Conservation (phyloP, 2,113 vertebrate genomes). For the Bubalus kerabau region DNA sequence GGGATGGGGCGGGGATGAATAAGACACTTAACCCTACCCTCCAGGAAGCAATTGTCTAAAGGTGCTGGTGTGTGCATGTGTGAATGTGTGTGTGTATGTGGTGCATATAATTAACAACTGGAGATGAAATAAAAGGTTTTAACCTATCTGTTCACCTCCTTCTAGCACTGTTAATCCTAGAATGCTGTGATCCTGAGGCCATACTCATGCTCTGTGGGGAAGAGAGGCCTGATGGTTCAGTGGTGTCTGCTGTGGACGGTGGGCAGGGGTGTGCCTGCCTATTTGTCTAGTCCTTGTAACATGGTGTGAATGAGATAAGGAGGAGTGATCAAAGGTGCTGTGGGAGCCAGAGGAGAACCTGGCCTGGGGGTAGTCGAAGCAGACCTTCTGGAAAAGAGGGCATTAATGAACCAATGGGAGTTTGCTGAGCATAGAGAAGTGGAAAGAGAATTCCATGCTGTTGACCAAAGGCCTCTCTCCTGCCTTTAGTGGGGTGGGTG, state of each 20-base stretch:
- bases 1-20: neutral
- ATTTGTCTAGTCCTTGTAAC: neutral
- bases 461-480: neutral
- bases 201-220: neutral
- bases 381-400: neutral
- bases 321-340: no score
- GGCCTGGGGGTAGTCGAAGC: neutral
- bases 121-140: neutral
- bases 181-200: neutral
- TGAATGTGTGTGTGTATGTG: neutral
- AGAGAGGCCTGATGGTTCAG: accelerated
- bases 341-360: neutral
- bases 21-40: neutral
- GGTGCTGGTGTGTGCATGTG: neutral
- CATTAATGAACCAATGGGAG: neutral
- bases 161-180: neutral
- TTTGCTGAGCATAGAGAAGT: neutral
- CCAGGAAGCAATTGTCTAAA: neutral
- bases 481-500: neutral
- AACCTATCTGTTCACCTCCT: neutral
- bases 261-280: no score
- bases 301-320: no score
- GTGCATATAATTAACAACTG: neutral
- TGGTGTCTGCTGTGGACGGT: neutral
- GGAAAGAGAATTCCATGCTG: neutral